Percentiles rank a stretch among this genome's conserved stretches.
phyloP scores from a whole-genome alignment of 53 echinoderm and acorn worm species.

The Paracentrotus lividus region DNA sequence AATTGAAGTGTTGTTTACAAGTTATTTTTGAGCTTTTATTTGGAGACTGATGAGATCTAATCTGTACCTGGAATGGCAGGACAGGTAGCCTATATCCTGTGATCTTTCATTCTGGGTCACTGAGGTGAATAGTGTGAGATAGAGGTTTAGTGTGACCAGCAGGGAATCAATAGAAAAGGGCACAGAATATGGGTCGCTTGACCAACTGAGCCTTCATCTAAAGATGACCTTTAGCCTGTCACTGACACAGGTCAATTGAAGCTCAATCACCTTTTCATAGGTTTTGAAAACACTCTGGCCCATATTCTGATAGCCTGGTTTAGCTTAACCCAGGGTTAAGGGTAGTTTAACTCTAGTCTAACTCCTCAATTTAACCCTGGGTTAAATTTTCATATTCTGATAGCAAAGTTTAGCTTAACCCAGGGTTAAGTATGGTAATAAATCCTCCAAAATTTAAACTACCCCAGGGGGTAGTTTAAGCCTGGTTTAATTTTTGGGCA shows the following conservation, averaged over 20 bases:
- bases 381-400: too few relatives aligned
- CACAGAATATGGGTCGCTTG: constrained; percentile 50
- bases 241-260: neutral
- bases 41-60: neutral
- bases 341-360: too few relatives aligned
- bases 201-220: constrained; percentile 42
- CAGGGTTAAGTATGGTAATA: too few relatives aligned
- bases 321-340: too few relatives aligned
- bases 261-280: constrained; percentile 40
- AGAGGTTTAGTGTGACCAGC: constrained; percentile 18
- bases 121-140: neutral
- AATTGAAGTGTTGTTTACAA: neutral
- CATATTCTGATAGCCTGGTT: too few relatives aligned
- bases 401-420: too few relatives aligned
- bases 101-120: neutral
- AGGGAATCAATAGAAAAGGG: constrained; percentile 12
- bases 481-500: too few relatives aligned
- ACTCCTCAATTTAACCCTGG: too few relatives aligned
- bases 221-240: neutral
- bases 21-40: neutral
- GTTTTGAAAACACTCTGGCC: neutral
- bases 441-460: too few relatives aligned
- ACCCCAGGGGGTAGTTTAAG: too few relatives aligned
- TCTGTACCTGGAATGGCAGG: neutral
- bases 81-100: neutral